phyloP scores from a whole-genome alignment of 2,888 invertebrate species.

The Lithosia quadra region DNA sequence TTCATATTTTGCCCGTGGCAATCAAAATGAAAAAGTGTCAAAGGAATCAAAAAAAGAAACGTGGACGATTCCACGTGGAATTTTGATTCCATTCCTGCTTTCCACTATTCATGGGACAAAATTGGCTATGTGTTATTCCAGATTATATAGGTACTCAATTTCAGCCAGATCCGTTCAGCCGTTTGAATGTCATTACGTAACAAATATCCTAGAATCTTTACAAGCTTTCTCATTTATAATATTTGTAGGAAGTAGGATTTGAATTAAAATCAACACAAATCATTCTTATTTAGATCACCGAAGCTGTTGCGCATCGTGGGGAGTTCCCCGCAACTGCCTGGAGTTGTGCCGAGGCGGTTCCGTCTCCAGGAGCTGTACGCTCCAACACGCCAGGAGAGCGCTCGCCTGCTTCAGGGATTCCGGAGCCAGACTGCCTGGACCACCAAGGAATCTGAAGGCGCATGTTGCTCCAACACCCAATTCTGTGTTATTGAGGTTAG shows the following conservation, averaged over 20 bases:
- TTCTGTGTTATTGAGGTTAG: conserved; percentile 75
- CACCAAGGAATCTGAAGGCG: conserved; percentile 85
- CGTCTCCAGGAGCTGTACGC: conserved; percentile 89
- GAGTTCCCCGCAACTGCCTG: conserved; percentile 93
- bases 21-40: too few relatives aligned
- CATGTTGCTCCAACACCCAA: conserved; percentile 78
- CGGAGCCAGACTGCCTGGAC: conserved; percentile 92
- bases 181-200: too few relatives aligned
- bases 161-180: not conserved
- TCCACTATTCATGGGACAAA: not conserved
- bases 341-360: conserved; percentile 95
- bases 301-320: conserved; percentile 92
- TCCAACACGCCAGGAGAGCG: conserved; percentile 91
- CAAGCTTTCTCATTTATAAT: not conserved
- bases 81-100: not conserved
- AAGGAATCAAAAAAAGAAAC: too few relatives aligned
- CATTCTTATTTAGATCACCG: conserved; percentile 89
- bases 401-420: conserved; percentile 94
- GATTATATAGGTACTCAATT: too few relatives aligned
- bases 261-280: too few relatives aligned
- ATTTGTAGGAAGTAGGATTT: not conserved
- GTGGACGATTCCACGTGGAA: not conserved
- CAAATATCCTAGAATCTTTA: too few relatives aligned
- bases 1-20: too few relatives aligned
- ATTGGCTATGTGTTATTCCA: too few relatives aligned